Base-by-base conservation (phyloP, 2,888 invertebrate genomes). In the Sphinx pinastri region DNA sequence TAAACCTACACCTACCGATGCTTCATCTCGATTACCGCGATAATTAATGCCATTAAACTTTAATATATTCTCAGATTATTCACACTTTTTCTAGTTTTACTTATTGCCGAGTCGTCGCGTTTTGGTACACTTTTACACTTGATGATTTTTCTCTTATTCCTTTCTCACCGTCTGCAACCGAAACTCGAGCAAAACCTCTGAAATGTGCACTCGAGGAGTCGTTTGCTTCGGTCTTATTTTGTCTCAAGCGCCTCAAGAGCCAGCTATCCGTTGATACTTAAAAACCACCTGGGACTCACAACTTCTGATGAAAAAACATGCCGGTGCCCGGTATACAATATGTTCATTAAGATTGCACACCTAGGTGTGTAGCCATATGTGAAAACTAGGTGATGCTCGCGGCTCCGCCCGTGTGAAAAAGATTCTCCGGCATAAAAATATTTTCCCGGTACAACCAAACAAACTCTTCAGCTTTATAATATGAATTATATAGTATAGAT, bases 181-280 rank as follows among this genome's bases (percentile, higher is more conserved):
- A 47, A 49, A 63, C 63, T 47, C 10, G 49, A 47, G 47, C 11
- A 63, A 63, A 63, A 63, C 63, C 49, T 49, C 49, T 49, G 12
- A 49, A 63, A 49, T 47, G 63, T 63, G 49, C 63, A 63, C 49
- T 63, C 12, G 47, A 63, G 63, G 19, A 63, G 63, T 63, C 47
- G 19, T 63, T 63, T 63, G 49, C 47, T 63, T 63, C 19, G 49
- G 63, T 63, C 49, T 47, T 63, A 63, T 63, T 63, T 63, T 63
- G 19, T 63, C 63, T 63, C 63, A 19, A 63, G 63, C 19, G 63
- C 47, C 19, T 63, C 49, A 13, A 63, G 49, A 13, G n/a, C 45
- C 45, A 60, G 45, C 45, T 19, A 63, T 47, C 49, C 45, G 45
- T 45, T 14, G 57, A 57, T 57, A 25, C 25, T 57, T 45, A 45